Evolutionary conservation across 2,888 invertebrate species (phyloP).

Genomic region (Cantharis rufa): DNA sequence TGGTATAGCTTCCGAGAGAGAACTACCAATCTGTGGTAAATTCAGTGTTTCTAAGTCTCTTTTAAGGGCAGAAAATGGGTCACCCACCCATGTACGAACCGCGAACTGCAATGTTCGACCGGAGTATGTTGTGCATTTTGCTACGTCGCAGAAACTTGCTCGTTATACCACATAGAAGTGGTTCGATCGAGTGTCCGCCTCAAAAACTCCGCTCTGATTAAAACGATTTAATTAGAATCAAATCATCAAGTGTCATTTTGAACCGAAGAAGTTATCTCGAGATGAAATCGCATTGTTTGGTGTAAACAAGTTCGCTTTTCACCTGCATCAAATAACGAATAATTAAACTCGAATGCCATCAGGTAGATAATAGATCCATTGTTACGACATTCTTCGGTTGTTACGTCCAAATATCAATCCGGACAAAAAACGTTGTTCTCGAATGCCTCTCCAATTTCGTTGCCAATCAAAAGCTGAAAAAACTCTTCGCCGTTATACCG

Average conservation of each 20-base stretch:
- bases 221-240: slow-evolving; percentile 30
- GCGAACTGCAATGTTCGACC: no score
- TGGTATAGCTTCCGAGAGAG: no score
- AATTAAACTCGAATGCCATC: slow-evolving; percentile 51
- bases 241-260: slow-evolving; percentile 43
- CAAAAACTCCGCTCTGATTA: not conserved
- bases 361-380: slow-evolving; percentile 55
- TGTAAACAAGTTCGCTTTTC: slow-evolving; percentile 43
- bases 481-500: slow-evolving; percentile 37
- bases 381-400: slow-evolving; percentile 51
- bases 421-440: slow-evolving; percentile 37
- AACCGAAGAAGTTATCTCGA: slow-evolving; percentile 30
- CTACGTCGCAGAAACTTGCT: not conserved
- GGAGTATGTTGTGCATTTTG: no score
- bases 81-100: no score
- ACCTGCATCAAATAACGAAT: slow-evolving; percentile 38
- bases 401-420: slow-evolving; percentile 49
- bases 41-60: no score
- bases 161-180: not conserved
- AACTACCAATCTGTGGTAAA: no score
- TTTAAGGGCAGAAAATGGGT: no score
- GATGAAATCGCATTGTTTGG: slow-evolving; percentile 35
- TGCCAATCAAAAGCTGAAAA: slow-evolving; percentile 12
- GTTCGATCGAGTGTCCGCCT: not conserved
- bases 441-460: slow-evolving; percentile 36